Evolutionary conservation across 2,888 invertebrate genomes (phyloP), one percentile per base, ranked within the genome.

Genomic region (Hirtodrosophila trivittata): DNA sequence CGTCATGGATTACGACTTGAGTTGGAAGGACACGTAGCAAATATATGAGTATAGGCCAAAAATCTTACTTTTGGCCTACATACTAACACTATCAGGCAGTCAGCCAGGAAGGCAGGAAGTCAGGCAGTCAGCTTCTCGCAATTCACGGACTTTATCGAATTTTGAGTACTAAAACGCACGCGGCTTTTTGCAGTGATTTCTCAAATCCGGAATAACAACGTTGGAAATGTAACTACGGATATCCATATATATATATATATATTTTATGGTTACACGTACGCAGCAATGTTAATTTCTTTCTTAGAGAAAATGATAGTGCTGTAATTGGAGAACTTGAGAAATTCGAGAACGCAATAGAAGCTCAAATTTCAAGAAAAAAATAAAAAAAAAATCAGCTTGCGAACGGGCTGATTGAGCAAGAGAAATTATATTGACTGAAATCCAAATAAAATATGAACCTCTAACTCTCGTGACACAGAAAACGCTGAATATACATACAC

Each of bases 141-240:
- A 65, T 55, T 69, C 66, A 26, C 38, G 10, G 16, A 16, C 21
- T 55, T 49, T 25, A 14, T 59, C 60, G 42, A 60, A 55, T 49
- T 54, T 49, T 28, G 43, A 14, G 58, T 82, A 43, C 69, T 69
- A 25, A 66, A 62, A 55, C 39, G 66, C 77, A 70, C 28, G 30
- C 62, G 66, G 54, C 46, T 21, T 21, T 21, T 21, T 21, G 2
- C 18, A 21, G 18, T 21, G 18, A 5, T 5, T 5, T 21, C n/a
- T n/a, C n/a, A n/a, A n/a, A n/a, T n/a, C n/a, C n/a, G n/a, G n/a
- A n/a, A n/a, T n/a, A n/a, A n/a, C n/a, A n/a, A n/a, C n/a, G n/a
- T n/a, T n/a, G n/a, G n/a, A n/a, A n/a, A n/a, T n/a, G n/a, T n/a
- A n/a, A n/a, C n/a, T n/a, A n/a, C n/a, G n/a, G n/a, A n/a, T n/a